Conservation (phyloP, 2,113 vertebrate species). For the Rhinopithecus roxellana region DNA sequence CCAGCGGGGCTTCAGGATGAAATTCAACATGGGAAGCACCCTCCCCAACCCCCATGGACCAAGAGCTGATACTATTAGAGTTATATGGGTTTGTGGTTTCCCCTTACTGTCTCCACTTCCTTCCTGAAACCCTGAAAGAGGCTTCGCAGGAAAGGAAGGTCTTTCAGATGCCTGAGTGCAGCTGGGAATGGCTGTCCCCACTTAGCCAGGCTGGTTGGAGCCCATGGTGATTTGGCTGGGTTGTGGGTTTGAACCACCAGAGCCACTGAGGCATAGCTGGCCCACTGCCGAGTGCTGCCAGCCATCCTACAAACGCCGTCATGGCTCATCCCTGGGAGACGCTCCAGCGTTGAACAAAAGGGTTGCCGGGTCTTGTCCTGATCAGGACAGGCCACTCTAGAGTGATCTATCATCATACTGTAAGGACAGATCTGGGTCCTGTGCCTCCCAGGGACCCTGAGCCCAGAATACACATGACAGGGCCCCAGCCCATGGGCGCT, state of each 20-base stretch:
- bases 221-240: not conserved
- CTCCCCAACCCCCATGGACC: rapidly evolving
- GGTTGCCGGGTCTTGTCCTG: rapidly evolving
- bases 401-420: rapidly evolving
- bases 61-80: not conserved
- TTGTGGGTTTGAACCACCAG: not conserved
- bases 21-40: rapidly evolving
- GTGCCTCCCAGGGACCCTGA: not conserved
- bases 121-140: slow-evolving; percentile 60
- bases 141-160: slow-evolving; percentile 21
- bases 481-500: too few species aligned
- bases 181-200: not conserved
- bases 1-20: not conserved
- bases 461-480: rapidly evolving
- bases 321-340: not conserved
- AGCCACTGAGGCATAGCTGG: not conserved
- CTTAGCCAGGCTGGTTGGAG: not conserved
- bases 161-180: not conserved
- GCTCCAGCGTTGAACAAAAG: rapidly evolving
- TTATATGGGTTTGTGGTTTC: slow-evolving; percentile 18
- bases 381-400: not conserved
- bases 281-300: rapidly evolving
- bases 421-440: not conserved
- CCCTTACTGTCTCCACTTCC: slow-evolving; percentile 54
- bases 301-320: not conserved